These are phyloP conservation scores for Ochlodes sylvanus DNA, from an alignment of 2,888 invertebrate genomes.

Conservation along the genomic window DNA sequence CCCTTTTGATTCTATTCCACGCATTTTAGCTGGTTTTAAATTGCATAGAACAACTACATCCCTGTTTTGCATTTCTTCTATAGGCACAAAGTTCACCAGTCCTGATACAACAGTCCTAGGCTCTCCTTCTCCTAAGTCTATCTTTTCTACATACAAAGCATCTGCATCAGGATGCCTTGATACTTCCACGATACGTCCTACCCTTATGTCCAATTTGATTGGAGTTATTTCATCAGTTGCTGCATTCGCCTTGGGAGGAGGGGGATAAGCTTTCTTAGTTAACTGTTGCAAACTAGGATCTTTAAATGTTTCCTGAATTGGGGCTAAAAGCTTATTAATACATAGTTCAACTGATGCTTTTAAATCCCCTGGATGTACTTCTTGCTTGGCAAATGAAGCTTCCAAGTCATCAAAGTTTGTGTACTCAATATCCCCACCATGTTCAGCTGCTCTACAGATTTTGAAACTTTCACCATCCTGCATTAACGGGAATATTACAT, in stretches of 20 bases:
- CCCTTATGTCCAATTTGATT: slow-evolving; percentile 92
- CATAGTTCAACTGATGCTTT: slow-evolving; percentile 93
- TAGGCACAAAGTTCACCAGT: slow-evolving; percentile 94
- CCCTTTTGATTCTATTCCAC: slow-evolving; percentile 95
- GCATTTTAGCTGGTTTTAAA: slow-evolving; percentile 98
- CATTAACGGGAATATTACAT: slow-evolving; percentile 95
- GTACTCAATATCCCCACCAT: slow-evolving; percentile 92
- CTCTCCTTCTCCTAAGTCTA: slow-evolving; percentile 92
- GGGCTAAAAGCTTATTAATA: slow-evolving; percentile 94
- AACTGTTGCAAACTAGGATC: slow-evolving; percentile 91
- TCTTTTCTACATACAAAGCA: slow-evolving; percentile 95
- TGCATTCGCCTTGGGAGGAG: slow-evolving; percentile 84
- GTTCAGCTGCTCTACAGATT: slow-evolving; percentile 88
- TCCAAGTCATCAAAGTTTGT: slow-evolving; percentile 91
- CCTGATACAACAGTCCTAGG: slow-evolving; percentile 93
- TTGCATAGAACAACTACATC: slow-evolving; percentile 97
- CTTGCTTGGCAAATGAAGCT: slow-evolving; percentile 91
- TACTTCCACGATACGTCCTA: slow-evolving; percentile 94
- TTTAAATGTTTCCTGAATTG: slow-evolving; percentile 94
- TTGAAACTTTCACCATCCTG: slow-evolving; percentile 88
- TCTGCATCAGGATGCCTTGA: slow-evolving; percentile 96
- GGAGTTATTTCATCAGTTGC: slow-evolving; percentile 87
- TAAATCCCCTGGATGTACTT: slow-evolving; percentile 97
- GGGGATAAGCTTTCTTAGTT: slow-evolving; percentile 93
- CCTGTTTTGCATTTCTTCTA: slow-evolving; percentile 95